Base-by-base conservation (phyloP, 2,797 vertebrate genomes). In the Gila robusta region DNA sequence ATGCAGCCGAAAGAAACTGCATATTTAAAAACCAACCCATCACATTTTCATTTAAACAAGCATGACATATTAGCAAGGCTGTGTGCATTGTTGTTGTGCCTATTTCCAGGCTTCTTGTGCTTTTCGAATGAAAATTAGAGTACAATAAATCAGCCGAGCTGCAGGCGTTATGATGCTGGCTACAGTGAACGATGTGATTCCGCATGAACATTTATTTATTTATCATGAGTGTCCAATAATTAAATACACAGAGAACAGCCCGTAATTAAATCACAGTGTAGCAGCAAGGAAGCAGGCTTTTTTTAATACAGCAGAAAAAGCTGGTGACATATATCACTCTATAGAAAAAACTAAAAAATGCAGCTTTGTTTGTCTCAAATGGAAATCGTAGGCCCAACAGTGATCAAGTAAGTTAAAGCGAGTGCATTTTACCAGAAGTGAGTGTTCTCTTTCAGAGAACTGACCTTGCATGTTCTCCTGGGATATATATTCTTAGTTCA, bases 171-270 rank as follows among this genome's bases (percentile, higher is more conserved):
- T 54, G 83, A 79, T 21, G 54, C 28, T 49, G 49, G 54, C 83
- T 62, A 71, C 66, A 79, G 39, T 64, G 67, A 85, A 28, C 16
- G 16, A 81, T 62, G 81, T n/a, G 37, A 74, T 59, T 74, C 62
- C 78, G 44, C 79, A 81, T 77, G 62, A 81, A 10, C 62, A 69
- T 69, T 82, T 76, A 74, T 76, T 86, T 81, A 70, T 81, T 66
- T 73, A 44, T 70, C 41, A 72, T 67, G 73, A 85, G 71, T 85
- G 79, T 78, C 66, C 73, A 85, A 85, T 82, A 78, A 85, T 85
- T 85, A 88, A 85, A 82, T 67, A 79, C 28, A 71, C 54, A 70
- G 83, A 77, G 49, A 77, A 81, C 21, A 37, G 52, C 9, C 14
- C 5, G 21, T 69, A 62, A 78, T 82, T 85, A 82, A 78, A 88